Conservation (phyloP, 2,113 vertebrate species). For the Mionectes macconnelli region DNA sequence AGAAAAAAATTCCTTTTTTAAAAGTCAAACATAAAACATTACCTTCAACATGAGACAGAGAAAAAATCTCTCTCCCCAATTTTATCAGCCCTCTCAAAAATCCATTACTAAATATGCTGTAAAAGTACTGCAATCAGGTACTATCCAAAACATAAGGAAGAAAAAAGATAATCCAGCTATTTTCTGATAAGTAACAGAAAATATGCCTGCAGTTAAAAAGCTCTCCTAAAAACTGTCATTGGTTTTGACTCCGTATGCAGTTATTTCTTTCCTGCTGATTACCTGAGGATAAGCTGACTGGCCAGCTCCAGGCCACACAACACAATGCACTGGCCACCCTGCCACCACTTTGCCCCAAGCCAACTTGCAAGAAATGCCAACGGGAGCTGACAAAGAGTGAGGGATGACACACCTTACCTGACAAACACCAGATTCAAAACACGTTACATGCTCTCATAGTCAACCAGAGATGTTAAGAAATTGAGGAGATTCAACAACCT, state of each 20-base stretch:
- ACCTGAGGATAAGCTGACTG: background rate
- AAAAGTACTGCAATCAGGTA: background rate
- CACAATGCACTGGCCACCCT: accelerated
- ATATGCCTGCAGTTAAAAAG: background rate
- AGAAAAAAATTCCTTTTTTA: background rate
- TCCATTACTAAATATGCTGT: background rate
- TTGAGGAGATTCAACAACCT: background rate
- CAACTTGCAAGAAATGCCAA: background rate
- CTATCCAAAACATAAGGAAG: background rate
- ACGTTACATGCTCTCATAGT: accelerated
- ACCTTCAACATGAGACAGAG: background rate
- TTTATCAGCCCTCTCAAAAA: background rate
- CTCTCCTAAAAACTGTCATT: background rate
- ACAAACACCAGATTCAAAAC: background rate
- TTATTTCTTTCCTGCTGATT: background rate
- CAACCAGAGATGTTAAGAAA: background rate
- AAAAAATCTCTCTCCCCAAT: no score
- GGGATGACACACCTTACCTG: background rate
- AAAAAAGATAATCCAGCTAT: background rate
- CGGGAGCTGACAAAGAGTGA: accelerated
- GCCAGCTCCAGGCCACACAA: background rate
- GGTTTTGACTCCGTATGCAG: background rate
- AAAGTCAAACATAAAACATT: background rate
- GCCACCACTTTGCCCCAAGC: background rate
- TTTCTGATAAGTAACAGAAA: background rate